These are phyloP conservation scores for Catocala sponsa DNA, from an alignment of 2,888 invertebrate genomes.

Conservation along the genomic window DNA sequence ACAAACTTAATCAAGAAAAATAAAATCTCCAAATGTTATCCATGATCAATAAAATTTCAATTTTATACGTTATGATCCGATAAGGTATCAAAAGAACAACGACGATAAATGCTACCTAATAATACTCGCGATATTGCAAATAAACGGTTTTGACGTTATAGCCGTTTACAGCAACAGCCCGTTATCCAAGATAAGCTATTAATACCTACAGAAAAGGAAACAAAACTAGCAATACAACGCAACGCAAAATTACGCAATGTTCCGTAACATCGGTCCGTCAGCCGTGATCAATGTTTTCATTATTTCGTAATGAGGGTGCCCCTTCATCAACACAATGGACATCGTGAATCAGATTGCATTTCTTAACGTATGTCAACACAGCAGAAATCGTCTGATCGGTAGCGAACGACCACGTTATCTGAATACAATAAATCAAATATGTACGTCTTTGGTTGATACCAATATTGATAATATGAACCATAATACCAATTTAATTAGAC, in stretches of 20 bases:
- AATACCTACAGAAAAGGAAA: slow-evolving; percentile 50
- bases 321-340: slow-evolving; percentile 12
- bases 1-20: too few relatives aligned
- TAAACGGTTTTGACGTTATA: neutral
- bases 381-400: slow-evolving; percentile 7
- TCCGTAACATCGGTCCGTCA: slow-evolving; percentile 37
- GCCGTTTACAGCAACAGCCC: neutral
- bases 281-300: slow-evolving; percentile 34
- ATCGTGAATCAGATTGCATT: slow-evolving; percentile 20
- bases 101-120: slow-evolving; percentile 3
- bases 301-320: slow-evolving; percentile 38
- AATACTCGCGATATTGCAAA: slow-evolving; percentile 1
- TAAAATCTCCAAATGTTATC: too few relatives aligned
- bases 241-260: slow-evolving; percentile 49
- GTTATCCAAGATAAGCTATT: slow-evolving; percentile 25
- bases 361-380: slow-evolving; percentile 23
- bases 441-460: too few relatives aligned
- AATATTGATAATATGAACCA: too few relatives aligned
- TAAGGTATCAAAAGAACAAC: slow-evolving; percentile 1
- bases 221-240: slow-evolving; percentile 41
- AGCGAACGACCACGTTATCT: neutral
- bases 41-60: too few relatives aligned
- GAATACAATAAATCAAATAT: slow-evolving; percentile 4
- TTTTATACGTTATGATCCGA: neutral
- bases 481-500: neutral